These are phyloP conservation scores for Corvus cornix DNA, from an alignment of 2,113 vertebrate genomes.

Conservation along the genomic window DNA sequence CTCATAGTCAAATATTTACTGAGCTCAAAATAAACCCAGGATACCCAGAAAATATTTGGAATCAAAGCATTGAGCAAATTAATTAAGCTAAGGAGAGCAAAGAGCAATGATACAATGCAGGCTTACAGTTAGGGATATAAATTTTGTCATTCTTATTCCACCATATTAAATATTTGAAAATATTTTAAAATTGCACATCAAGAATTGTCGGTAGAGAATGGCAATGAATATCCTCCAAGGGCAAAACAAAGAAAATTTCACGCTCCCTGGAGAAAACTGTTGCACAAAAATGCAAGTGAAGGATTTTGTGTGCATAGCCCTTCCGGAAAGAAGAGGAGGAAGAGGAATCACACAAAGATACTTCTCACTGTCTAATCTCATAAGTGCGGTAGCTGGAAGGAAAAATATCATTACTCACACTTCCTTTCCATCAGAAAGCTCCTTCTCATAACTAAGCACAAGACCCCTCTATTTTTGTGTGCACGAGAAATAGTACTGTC, in stretches of 20 bases:
- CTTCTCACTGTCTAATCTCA: not conserved
- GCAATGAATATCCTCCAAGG: not conserved
- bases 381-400: not conserved
- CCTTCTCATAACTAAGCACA: not conserved
- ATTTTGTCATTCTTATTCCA: not conserved
- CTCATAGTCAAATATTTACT: not conserved
- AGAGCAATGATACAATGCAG: not conserved
- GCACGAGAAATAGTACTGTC: not conserved
- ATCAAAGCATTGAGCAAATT: not conserved
- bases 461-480: not conserved
- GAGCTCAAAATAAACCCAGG: not conserved
- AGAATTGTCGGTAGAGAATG: not conserved
- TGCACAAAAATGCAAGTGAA: not conserved
- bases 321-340: not conserved
- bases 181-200: not conserved
- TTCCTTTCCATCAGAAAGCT: not conserved
- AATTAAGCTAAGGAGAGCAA: not conserved
- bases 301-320: not conserved
- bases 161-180: not conserved
- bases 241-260: not conserved
- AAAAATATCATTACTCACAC: not conserved
- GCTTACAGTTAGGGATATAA: not conserved
- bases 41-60: not conserved
- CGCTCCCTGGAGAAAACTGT: not conserved
- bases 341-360: not conserved